phyloP scores from a whole-genome alignment of 1,140 invertebrate genomes.

The Drosophila pectinifera region DNA sequence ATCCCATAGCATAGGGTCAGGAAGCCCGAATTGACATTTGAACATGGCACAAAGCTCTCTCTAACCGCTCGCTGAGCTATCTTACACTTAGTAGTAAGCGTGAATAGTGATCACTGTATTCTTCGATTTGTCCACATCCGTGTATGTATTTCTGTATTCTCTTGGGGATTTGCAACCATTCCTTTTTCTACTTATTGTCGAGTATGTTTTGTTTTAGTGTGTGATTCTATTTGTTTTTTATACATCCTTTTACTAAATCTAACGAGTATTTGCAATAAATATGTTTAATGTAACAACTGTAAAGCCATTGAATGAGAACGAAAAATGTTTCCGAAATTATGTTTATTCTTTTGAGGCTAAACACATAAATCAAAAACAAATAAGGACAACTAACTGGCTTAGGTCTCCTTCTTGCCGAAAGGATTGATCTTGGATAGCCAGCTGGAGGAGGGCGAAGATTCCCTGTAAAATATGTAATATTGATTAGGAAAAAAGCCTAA shows the following conservation, averaged over 20 bases:
- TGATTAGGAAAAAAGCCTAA: neutral
- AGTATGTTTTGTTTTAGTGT: constrained; percentile 32
- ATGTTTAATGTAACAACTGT: constrained; percentile 19
- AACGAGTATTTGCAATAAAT: constrained; percentile 69
- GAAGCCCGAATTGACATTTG: constrained; percentile 4
- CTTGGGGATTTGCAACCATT: constrained; percentile 66
- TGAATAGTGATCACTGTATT: constrained; percentile 48
- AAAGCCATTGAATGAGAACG: neutral
- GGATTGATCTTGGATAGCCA: constrained; percentile 91
- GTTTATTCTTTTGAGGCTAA: constrained; percentile 45
- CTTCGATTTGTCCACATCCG: constrained; percentile 17
- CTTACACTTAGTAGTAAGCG: constrained; percentile 48
- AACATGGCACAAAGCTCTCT: constrained; percentile 69
- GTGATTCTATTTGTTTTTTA: constrained; percentile 48
- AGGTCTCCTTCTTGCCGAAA: constrained; percentile 89
- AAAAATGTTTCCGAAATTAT: constrained; percentile 35
- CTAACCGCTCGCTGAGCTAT: constrained; percentile 21
- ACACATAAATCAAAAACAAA: constrained; percentile 57
- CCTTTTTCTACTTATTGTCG: constrained; percentile 54
- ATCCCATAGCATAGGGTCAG: constrained; percentile 91
- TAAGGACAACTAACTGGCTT: constrained; percentile 41
- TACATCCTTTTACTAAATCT: constrained; percentile 42
- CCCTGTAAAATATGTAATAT: constrained; percentile 34
- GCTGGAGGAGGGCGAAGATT: constrained; percentile 81
- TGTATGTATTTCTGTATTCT: constrained; percentile 51